Percentiles rank a stretch among this genome's conserved stretches.
phyloP scores from a whole-genome alignment of 2,888 invertebrate genomes.

The Eupeodes latifasciatus region DNA sequence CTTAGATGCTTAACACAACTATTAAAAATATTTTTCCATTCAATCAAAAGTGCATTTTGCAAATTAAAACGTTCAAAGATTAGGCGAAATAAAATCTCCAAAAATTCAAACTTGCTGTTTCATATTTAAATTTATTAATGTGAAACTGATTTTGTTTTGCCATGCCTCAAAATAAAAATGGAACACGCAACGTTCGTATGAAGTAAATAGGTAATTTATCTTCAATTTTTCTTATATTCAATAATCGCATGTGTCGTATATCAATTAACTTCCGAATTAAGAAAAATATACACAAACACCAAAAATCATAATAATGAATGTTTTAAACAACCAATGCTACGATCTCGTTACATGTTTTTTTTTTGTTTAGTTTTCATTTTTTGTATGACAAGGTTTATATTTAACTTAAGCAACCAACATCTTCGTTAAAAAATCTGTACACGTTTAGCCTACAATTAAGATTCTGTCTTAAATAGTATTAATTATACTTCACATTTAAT shows the following conservation, averaged over 20 bases:
- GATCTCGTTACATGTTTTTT: conserved; percentile 3
- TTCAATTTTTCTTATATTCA: not conserved
- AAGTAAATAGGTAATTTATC: not conserved
- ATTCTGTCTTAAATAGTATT: conserved; percentile 61
- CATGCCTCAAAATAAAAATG: not conserved
- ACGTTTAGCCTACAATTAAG: conserved; percentile 62
- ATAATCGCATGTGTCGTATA: not conserved
- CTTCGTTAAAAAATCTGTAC: conserved; percentile 52
- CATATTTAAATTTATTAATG: no score
- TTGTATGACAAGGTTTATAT: conserved; percentile 5
- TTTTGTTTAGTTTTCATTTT: not conserved
- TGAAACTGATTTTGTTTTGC: no score
- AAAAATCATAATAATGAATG: not conserved
- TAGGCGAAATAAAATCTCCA: no score
- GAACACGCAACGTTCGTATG: not conserved
- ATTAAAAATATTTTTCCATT: no score
- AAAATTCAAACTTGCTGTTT: no score
- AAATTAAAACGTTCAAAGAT: no score
- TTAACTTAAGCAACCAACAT: not conserved
- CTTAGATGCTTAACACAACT: no score
- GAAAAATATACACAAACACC: conserved; percentile 10
- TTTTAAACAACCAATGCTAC: not conserved
- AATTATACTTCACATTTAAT: conserved; percentile 70
- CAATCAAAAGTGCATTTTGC: no score
- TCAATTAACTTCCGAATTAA: conserved; percentile 2